phyloP scores from a whole-genome alignment of 2,888 invertebrate genomes.

The Gisinianus flammeolus region DNA sequence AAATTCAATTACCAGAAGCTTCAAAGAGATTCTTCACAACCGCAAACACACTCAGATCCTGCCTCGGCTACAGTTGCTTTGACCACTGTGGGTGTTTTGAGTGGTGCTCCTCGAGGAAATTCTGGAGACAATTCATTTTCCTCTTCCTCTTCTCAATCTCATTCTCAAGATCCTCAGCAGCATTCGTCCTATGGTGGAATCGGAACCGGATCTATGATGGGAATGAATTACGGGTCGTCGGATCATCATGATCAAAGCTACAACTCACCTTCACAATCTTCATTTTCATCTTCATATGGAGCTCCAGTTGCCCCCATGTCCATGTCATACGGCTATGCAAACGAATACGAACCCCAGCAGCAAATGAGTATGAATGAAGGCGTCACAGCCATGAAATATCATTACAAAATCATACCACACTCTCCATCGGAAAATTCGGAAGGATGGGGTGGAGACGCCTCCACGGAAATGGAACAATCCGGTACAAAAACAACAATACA shows the following conservation, averaged over 20 bases:
- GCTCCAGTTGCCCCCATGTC: no score
- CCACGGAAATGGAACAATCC: no score
- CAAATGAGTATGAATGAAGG: background rate
- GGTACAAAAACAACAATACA: no score
- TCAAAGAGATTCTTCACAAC: slow-evolving; percentile 10
- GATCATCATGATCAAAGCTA: no score
- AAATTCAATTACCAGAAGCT: no score
- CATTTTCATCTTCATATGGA: no score
- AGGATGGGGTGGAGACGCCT: background rate
- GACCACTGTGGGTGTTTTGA: background rate
- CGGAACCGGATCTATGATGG: background rate
- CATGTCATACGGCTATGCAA: no score
- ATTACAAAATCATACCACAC: slow-evolving; percentile 1
- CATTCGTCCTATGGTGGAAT: background rate
- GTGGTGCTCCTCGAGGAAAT: background rate
- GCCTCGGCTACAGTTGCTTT: background rate
- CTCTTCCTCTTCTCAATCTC: no score
- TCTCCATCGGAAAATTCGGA: background rate
- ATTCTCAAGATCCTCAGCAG: background rate
- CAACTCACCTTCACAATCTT: no score
- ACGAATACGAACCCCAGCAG: no score
- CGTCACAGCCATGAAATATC: background rate
- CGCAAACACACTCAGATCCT: background rate
- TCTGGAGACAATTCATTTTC: background rate
- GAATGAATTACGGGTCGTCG: no score